These are phyloP conservation scores for Amorpha juglandis DNA, from an alignment of 2,888 invertebrate species.

Conservation along the genomic window DNA sequence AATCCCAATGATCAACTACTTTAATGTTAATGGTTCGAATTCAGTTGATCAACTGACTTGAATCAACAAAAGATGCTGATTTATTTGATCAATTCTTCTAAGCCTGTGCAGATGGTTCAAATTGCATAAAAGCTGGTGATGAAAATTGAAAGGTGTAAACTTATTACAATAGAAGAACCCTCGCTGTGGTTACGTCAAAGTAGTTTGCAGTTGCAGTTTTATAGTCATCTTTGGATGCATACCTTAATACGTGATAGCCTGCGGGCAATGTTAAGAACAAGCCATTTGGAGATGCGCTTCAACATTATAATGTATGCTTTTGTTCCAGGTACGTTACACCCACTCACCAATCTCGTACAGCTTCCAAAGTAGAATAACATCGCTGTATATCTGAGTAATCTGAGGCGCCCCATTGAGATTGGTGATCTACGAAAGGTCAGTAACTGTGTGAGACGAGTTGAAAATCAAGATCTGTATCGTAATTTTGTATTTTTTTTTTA, in stretches of 20 bases:
- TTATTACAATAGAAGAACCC: no score
- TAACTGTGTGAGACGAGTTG: neutral
- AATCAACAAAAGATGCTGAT: no score
- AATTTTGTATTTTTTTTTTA: no score
- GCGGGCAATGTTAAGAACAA: conserved; percentile 7
- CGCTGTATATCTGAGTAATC: conserved; percentile 11
- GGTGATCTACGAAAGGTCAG: neutral
- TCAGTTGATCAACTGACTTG: no score
- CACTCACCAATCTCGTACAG: neutral
- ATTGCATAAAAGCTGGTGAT: no score
- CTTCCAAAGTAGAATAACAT: conserved; percentile 18
- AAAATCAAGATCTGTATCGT: no score
- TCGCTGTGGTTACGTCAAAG: no score
- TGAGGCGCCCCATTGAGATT: neutral
- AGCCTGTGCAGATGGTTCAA: no score
- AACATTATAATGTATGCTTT: conserved; percentile 21
- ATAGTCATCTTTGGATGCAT: neutral
- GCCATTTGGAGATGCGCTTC: conserved; percentile 17
- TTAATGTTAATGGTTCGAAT: no score
- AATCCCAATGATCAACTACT: no score
- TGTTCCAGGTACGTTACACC: conserved; percentile 18
- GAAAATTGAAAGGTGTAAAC: no score
- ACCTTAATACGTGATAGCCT: conserved; percentile 10
- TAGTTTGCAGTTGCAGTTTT: neutral
- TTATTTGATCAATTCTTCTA: no score